These are phyloP conservation scores for Pocota personata DNA, from an alignment of 2,888 invertebrate genomes.

Conservation along the genomic window DNA sequence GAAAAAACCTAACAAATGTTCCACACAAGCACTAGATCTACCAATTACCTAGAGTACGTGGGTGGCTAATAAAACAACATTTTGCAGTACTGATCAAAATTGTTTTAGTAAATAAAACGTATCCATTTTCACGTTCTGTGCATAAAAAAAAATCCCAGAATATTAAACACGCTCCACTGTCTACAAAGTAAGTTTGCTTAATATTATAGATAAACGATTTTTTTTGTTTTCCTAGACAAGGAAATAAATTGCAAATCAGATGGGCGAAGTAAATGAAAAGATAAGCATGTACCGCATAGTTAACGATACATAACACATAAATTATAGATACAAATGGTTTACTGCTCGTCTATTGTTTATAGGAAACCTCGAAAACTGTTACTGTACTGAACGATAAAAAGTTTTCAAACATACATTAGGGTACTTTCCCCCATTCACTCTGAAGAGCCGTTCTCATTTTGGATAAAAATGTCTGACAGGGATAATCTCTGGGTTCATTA, in stretches of 20 bases:
- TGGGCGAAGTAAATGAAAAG: not conserved
- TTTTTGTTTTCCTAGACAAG: not conserved
- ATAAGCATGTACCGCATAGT: not conserved
- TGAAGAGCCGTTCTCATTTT: not conserved
- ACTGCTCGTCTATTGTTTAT: not conserved
- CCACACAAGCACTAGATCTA: not conserved
- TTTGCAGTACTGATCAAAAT: not conserved
- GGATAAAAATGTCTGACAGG: not conserved
- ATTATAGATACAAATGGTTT: not conserved
- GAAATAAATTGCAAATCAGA: not conserved
- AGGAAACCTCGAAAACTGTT: not conserved
- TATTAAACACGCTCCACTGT: not conserved
- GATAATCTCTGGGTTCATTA: not conserved
- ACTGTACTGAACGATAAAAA: not conserved
- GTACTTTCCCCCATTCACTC: not conserved
- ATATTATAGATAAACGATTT: not conserved
- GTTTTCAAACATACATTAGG: not conserved
- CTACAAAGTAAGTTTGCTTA: not conserved
- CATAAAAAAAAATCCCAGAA: not conserved
- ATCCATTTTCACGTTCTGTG: conserved; percentile 1
- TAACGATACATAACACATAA: not conserved
- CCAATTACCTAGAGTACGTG: not conserved
- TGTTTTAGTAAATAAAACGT: not conserved
- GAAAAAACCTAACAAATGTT: not conserved
- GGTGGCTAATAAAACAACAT: not conserved